Percentiles rank a stretch among this genome's conserved stretches.
Evolutionary conservation across 2,888 invertebrate genomes (phyloP).

Genomic region (Leptopilina drosophilae): DNA sequence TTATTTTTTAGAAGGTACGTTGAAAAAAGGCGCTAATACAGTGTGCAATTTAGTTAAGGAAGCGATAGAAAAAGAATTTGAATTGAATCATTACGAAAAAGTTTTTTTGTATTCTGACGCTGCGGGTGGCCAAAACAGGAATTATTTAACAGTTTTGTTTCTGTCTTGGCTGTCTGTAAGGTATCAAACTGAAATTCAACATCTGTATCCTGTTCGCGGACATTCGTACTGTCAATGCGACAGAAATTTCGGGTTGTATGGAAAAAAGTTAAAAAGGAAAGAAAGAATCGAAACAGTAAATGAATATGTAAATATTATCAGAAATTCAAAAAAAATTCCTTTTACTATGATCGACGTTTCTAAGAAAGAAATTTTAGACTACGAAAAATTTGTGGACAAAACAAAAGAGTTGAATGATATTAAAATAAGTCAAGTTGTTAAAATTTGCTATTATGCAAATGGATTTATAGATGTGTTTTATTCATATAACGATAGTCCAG

Average conservation of each 20-base stretch:
- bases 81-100: slow-evolving; percentile 37
- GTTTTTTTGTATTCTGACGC: slow-evolving; percentile 54
- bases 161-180: slow-evolving; percentile 42
- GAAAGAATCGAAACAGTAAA: slow-evolving; percentile 45
- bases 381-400: background rate
- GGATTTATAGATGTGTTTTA: background rate
- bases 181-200: slow-evolving; percentile 50
- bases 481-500: background rate
- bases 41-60: slow-evolving; percentile 45
- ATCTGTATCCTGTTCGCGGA: slow-evolving; percentile 51
- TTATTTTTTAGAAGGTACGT: slow-evolving; percentile 43
- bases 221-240: slow-evolving; percentile 55
- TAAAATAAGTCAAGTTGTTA: background rate
- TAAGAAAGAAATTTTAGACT: background rate
- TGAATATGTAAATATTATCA: slow-evolving; percentile 47
- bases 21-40: slow-evolving; percentile 49
- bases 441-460: background rate
- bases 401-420: background rate
- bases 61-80: slow-evolving; percentile 46
- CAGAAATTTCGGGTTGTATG: slow-evolving; percentile 51
- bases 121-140: slow-evolving; percentile 52
- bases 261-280: slow-evolving; percentile 39
- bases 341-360: slow-evolving; percentile 16
- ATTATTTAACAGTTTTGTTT: slow-evolving; percentile 46
- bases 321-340: slow-evolving; percentile 42